A percentile compares a stretch with the other conserved stretches of the same genome.
These are phyloP conservation scores for Drosophila monieri DNA, from an alignment of 2,888 invertebrate species.

Conservation along the genomic window DNA sequence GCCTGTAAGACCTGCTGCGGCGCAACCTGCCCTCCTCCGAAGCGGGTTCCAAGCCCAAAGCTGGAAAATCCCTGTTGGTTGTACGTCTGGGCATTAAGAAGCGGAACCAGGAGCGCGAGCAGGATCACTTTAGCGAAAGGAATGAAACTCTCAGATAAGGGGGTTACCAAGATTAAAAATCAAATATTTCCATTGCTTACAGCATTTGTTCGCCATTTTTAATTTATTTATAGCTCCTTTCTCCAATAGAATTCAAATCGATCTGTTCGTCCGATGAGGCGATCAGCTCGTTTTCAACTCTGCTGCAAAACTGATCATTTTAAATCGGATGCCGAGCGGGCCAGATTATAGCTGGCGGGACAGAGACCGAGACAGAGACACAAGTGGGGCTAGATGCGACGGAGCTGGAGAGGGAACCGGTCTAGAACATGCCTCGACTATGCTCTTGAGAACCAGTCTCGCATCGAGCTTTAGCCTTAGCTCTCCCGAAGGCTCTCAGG, in stretches of 20 bases:
- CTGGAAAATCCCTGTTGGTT: neutral
- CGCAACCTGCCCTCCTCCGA: neutral
- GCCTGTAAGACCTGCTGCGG: neutral
- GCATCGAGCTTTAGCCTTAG: constrained; percentile 26
- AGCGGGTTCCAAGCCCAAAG: neutral
- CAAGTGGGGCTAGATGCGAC: constrained; percentile 2
- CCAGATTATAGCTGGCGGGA: constrained; percentile 26
- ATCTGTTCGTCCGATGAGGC: constrained; percentile 32
- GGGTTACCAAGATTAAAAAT: neutral
- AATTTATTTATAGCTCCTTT: constrained; percentile 36
- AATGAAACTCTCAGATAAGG: neutral
- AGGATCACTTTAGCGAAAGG: constrained; percentile 6
- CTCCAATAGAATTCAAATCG: constrained; percentile 2
- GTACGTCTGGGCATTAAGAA: constrained; percentile 6
- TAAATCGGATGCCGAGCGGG: constrained; percentile 40
- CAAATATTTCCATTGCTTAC: constrained; percentile 43
- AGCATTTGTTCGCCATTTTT: constrained; percentile 63
- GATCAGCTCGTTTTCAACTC: constrained; percentile 65
- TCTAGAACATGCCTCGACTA: constrained; percentile 24
- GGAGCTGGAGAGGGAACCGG: constrained; percentile 29
- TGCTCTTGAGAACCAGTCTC: constrained; percentile 32
- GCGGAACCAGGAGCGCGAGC: neutral
- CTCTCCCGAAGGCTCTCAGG: constrained; percentile 13
- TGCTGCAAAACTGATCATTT: constrained; percentile 61
- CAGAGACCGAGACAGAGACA: neutral